Evolutionary conservation across 2,113 vertebrate genomes (phyloP).

Genomic region (Odontesthes bonariensis): DNA sequence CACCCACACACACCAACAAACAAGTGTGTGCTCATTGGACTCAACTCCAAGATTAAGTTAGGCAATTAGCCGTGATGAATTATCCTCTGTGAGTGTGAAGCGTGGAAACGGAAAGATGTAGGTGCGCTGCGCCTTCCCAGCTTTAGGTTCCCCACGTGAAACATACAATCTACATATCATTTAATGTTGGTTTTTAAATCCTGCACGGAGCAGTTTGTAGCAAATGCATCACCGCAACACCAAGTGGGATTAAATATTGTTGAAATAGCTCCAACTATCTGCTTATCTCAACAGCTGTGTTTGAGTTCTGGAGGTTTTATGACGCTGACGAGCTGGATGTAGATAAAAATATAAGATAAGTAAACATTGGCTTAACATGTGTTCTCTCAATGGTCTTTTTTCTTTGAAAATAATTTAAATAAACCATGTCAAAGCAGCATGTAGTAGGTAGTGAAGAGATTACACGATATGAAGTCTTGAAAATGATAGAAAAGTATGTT

Average conservation of each 20-base stretch:
- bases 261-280: constrained; percentile 43
- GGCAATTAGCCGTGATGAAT: constrained; percentile 69
- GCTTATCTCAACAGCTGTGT: constrained; percentile 18
- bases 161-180: constrained; percentile 13
- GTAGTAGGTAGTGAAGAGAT: constrained; percentile 25
- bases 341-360: too few species aligned
- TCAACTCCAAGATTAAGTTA: constrained; percentile 57
- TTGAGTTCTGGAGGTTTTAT: background rate
- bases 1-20: constrained; percentile 39
- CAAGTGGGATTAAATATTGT: constrained; percentile 42
- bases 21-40: constrained; percentile 51
- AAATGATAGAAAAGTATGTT: too few species aligned
- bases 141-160: background rate
- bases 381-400: too few species aligned
- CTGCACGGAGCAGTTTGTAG: constrained; percentile 20
- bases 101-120: constrained; percentile 21
- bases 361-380: too few species aligned
- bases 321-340: too few species aligned
- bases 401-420: too few species aligned
- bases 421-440: background rate
- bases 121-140: constrained; percentile 1
- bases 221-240: constrained; percentile 7
- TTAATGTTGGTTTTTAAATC: constrained; percentile 21
- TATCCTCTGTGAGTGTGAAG: constrained; percentile 34
- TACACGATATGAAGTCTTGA: too few species aligned